phyloP scores from a whole-genome alignment of 2,113 vertebrate species.

The Thinocorus orbignyianus region DNA sequence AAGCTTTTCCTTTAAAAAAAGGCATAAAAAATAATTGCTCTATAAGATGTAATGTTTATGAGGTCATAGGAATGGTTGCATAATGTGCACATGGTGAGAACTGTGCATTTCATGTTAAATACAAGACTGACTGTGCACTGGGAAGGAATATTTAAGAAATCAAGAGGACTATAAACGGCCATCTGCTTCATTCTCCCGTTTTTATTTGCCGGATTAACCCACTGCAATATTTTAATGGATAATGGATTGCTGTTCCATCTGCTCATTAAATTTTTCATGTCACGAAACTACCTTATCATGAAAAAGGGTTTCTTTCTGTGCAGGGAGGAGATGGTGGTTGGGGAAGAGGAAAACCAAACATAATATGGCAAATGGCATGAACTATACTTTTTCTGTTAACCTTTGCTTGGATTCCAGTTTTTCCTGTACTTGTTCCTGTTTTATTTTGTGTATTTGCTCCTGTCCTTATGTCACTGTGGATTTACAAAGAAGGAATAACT shows the following conservation, averaged over 20 bases:
- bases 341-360: neutral
- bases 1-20: constrained; percentile 47
- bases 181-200: constrained; percentile 73
- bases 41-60: constrained; percentile 65
- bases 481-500: neutral
- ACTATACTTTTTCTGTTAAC: constrained; percentile 12
- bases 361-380: neutral
- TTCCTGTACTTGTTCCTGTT: neutral
- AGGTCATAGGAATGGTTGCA: constrained; percentile 64
- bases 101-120: constrained; percentile 72
- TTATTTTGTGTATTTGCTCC: neutral
- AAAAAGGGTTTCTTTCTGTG: constrained; percentile 42
- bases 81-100: constrained; percentile 70
- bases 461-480: neutral
- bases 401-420: neutral
- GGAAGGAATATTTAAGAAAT: constrained; percentile 74
- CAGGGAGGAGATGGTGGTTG: neutral
- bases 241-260: constrained; percentile 69
- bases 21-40: constrained; percentile 66
- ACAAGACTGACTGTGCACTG: constrained; percentile 60
- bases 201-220: constrained; percentile 76
- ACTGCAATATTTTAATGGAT: constrained; percentile 76
- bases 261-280: constrained; percentile 57
- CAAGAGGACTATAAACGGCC: constrained; percentile 70
- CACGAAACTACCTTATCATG: neutral